A percentile compares a stretch with the other conserved stretches of the same genome.
phyloP scores from a whole-genome alignment of 2,113 vertebrate species.

The Cepphus grylle region DNA sequence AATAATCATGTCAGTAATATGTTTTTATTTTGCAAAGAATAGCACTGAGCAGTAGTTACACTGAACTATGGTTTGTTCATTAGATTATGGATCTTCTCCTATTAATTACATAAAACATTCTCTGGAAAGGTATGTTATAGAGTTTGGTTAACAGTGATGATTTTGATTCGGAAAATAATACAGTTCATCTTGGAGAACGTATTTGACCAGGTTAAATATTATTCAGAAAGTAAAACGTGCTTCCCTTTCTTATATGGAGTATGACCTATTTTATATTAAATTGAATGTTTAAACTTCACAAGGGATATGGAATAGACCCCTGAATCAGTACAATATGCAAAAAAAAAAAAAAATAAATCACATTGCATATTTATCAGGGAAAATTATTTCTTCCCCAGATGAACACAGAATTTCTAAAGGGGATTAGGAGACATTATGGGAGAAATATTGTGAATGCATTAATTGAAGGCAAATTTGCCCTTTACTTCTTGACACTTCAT shows the following conservation, averaged over 20 bases:
- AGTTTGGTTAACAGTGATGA: not conserved
- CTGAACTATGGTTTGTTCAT: not conserved
- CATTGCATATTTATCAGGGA: slow-evolving; percentile 34
- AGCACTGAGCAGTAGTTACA: not conserved
- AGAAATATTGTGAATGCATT: slow-evolving; percentile 18
- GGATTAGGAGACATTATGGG: not conserved
- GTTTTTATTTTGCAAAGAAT: not conserved
- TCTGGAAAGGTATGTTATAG: not conserved
- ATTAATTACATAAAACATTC: not conserved
- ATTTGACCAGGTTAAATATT: not conserved
- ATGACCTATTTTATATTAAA: not conserved
- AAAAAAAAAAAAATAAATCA: not conserved
- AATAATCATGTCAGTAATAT: not conserved
- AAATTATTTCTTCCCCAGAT: slow-evolving; percentile 6
- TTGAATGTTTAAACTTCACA: not conserved
- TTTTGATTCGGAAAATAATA: not conserved
- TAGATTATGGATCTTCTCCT: not conserved
- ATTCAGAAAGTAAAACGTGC: not conserved
- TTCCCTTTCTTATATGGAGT: not conserved
- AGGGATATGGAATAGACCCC: not conserved
- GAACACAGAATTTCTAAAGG: slow-evolving; percentile 19
- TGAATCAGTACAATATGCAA: not conserved
- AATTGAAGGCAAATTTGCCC: slow-evolving; percentile 48
- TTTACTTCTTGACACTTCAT: slow-evolving; percentile 58
- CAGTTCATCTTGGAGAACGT: not conserved